Evolutionary conservation across 2,113 vertebrate genomes (phyloP).

Genomic region (Upupa epops): DNA sequence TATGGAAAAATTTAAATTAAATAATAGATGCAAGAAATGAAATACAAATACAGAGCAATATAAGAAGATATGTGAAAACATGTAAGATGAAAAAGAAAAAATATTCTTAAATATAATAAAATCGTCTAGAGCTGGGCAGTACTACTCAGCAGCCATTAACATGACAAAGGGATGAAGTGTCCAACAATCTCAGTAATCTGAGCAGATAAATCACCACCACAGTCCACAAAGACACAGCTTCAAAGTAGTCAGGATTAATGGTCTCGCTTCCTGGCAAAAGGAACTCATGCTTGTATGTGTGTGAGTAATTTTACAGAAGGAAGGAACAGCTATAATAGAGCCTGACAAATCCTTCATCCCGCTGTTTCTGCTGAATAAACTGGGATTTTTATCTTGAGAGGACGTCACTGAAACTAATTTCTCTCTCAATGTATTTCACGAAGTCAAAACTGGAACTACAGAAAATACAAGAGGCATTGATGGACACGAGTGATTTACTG

Average conservation of each 20-base stretch:
- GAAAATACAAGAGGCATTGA: not conserved
- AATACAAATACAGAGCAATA: not conserved
- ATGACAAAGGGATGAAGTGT: slow-evolving; percentile 21
- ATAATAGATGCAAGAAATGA: not conserved
- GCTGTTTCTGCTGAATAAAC: not conserved
- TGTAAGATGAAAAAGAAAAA: not conserved
- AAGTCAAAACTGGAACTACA: not conserved
- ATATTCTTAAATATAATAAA: not conserved
- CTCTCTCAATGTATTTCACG: not conserved
- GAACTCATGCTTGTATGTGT: slow-evolving; percentile 11
- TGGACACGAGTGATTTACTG: accelerated
- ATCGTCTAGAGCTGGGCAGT: not conserved
- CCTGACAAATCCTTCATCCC: not conserved
- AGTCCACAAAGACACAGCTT: slow-evolving; percentile 16
- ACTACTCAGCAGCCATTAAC: not conserved
- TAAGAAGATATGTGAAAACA: not conserved
- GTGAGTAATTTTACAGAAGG: not conserved
- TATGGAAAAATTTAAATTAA: not conserved
- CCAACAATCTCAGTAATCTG: not conserved
- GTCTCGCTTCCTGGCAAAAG: slow-evolving; percentile 37
- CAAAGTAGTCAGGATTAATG: slow-evolving; percentile 31
- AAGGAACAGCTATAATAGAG: not conserved
- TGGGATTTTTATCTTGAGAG: not conserved
- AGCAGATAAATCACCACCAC: slow-evolving; percentile 8
- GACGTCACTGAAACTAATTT: not conserved